Evolutionary conservation across 2,888 invertebrate species (phyloP).

Genomic region (Vandiemenella viatica): DNA sequence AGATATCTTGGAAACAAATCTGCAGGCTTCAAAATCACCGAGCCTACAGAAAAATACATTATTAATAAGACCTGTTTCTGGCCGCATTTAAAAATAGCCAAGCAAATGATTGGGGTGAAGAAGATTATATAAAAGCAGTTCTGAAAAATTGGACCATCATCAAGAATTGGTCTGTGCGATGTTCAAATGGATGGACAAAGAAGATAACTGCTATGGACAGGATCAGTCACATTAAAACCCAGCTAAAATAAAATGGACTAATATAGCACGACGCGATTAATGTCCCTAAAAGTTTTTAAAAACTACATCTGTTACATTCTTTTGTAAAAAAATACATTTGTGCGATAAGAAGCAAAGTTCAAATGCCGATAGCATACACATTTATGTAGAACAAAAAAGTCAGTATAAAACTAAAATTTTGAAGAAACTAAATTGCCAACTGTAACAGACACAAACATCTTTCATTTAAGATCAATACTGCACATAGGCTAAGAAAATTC

Average conservation of each 20-base stretch:
- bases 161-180: not conserved
- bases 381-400: too few relatives aligned
- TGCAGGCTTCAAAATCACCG: not conserved
- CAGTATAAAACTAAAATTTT: too few relatives aligned
- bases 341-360: conserved; percentile 7
- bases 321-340: conserved; percentile 3
- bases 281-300: not conserved
- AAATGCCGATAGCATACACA: too few relatives aligned
- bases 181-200: too few relatives aligned
- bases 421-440: too few relatives aligned
- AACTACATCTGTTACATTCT: not conserved
- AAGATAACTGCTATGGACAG: not conserved
- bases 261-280: not conserved
- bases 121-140: not conserved
- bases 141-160: not conserved
- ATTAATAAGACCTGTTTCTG: not conserved
- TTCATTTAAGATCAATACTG: too few relatives aligned
- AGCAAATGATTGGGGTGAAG: not conserved
- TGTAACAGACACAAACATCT: too few relatives aligned
- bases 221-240: not conserved
- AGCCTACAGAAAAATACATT: conserved; percentile 10
- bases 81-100: not conserved
- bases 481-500: too few relatives aligned
- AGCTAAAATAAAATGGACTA: not conserved
- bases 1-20: conserved; percentile 9